Evolutionary conservation across 2,888 invertebrate species (phyloP), one percentile per base, ranked within the genome.

Genomic region (Nipponacmea schrenckii): DNA sequence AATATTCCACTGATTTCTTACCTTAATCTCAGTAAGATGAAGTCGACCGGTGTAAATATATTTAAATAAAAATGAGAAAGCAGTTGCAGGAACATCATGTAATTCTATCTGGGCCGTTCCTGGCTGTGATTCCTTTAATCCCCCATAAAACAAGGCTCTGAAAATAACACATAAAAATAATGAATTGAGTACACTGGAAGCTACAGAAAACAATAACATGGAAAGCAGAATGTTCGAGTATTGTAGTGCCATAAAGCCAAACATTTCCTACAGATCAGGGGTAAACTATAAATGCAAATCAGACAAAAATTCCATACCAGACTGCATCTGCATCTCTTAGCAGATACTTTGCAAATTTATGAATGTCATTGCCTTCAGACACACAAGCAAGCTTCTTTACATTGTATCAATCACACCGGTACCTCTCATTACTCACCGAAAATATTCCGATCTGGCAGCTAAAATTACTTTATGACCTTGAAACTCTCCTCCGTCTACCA

Each of bases 401-500:
- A n/a, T n/a, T n/a, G n/a, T n/a, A n/a, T n/a, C n/a, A n/a, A n/a
- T n/a, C n/a, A n/a, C n/a, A n/a, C n/a, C n/a, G n/a, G n/a, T n/a
- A n/a, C n/a, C n/a, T n/a, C n/a, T n/a, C n/a, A n/a, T 24, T 50
- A 94, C 89, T 14, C 94, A 97, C 88, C 97, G 92, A 89, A 98
- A 99, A 90, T 98, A 99, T 84, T 97, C 95, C 86, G 97, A 97
- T 83, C 98, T 92, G 44, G 97, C 95, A 0, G 98, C 98, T 70
- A 99, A 91, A 81, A 99, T 95, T 7, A 97, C 93, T 88, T 93
- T 93, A 83, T 95, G 94, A 17, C 93, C 93, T 81, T 91, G 91
- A 75, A 94, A 92, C 80, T 83, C 83, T 75, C 92, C 90, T 76
- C 94, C 94, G 86, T 96, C 96, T 67, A 98, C 95, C 50, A 96